Evolutionary conservation across 1,140 invertebrate species (phyloP).

Genomic region (Gryllus bimaculatus): DNA sequence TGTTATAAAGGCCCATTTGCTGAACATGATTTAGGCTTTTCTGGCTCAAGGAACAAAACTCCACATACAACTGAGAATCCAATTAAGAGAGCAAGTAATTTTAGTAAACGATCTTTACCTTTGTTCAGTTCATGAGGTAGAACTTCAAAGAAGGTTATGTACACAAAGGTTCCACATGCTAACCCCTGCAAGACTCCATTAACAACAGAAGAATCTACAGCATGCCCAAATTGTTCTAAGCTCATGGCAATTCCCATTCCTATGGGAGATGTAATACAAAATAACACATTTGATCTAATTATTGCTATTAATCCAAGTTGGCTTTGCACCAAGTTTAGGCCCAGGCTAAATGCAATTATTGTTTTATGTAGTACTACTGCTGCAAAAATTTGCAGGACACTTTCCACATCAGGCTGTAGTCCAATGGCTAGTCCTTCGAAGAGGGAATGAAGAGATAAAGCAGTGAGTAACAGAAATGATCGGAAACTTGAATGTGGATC

Average conservation of each 20-base stretch:
- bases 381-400: slow-evolving; percentile 40
- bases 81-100: slow-evolving; percentile 40
- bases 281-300: slow-evolving; percentile 36
- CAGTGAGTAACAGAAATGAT: slow-evolving; percentile 38
- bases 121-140: slow-evolving; percentile 41
- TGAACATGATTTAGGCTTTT: background rate
- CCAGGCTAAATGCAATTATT: slow-evolving; percentile 50
- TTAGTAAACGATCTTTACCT: slow-evolving; percentile 36
- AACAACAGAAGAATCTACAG: slow-evolving; percentile 32
- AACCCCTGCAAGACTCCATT: slow-evolving; percentile 47
- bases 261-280: slow-evolving; percentile 43
- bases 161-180: slow-evolving; percentile 58
- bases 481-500: slow-evolving; percentile 35
- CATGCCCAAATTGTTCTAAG: slow-evolving; percentile 30
- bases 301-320: slow-evolving; percentile 35
- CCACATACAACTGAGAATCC: slow-evolving; percentile 39
- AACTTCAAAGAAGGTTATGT: slow-evolving; percentile 60
- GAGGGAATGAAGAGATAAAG: slow-evolving; percentile 43
- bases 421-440: slow-evolving; percentile 54
- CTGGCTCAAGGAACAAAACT: slow-evolving; percentile 31
- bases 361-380: slow-evolving; percentile 52
- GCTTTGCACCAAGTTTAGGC: slow-evolving; percentile 49
- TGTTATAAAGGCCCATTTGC: too few relatives aligned
- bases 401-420: slow-evolving; percentile 35
- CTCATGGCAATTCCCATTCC: slow-evolving; percentile 40